phyloP scores from a whole-genome alignment of 2,797 vertebrate species.

The Hylomyscus alleni region DNA sequence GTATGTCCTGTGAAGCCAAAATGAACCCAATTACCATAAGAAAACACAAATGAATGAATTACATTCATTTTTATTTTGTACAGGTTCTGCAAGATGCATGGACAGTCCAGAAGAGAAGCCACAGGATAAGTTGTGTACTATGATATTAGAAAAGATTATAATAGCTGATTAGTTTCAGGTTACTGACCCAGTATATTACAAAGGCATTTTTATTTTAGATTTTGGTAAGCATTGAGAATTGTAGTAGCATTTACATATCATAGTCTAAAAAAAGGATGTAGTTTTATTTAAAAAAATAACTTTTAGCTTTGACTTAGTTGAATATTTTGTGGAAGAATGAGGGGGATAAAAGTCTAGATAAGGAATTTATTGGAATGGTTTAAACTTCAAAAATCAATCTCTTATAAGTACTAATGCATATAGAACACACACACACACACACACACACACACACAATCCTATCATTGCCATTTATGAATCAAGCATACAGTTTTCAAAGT shows the following conservation, averaged over 20 bases:
- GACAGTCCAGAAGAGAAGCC: background rate
- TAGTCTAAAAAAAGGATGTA: background rate
- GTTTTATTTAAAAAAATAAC: background rate
- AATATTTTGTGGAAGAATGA: background rate
- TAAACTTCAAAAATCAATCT: background rate
- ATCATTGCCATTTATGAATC: background rate
- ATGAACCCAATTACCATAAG: rapidly evolving
- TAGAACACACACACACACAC: background rate
- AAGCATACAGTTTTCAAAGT: background rate
- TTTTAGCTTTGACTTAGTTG: background rate
- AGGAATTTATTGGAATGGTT: background rate
- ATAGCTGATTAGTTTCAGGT: background rate
- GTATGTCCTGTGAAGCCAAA: background rate
- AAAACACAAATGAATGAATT: background rate
- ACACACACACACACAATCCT: background rate
- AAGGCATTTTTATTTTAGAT: background rate
- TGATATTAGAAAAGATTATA: background rate
- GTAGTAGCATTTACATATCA: background rate
- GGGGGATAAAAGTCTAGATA: background rate
- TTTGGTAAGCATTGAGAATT: background rate
- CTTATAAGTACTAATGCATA: background rate
- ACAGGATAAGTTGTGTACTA: background rate
- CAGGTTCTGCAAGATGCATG: no score
- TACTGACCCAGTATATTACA: background rate
- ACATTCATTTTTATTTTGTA: background rate